Base-by-base conservation (phyloP, 2,113 vertebrate genomes). In the Pterophyllum scalare region DNA sequence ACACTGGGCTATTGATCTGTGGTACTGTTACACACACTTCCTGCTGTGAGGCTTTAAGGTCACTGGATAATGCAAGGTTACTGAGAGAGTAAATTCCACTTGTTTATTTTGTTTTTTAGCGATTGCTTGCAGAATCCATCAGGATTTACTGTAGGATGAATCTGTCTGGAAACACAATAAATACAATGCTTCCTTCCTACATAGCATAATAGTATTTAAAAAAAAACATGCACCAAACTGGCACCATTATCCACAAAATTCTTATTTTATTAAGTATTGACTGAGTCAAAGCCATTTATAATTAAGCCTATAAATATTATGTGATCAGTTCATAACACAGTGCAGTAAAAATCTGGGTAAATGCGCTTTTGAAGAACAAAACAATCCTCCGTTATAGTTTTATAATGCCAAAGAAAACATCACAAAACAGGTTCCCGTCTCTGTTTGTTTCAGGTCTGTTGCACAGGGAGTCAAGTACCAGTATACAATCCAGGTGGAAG, bases 401-500 rank as follows among this genome's bases (percentile, higher is more conserved):
- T 52, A 83, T 24, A 59, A 46, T 20, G 82, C 58, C 80, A 67
- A 59, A 49, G 20, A 46, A 15, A 72, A 28, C 7, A 56, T 75
- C 52, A 61, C 22, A 1, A 80, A 82, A 58, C 54, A 5, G 38
- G 75, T 61, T 88, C 58, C 57, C 6, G 8, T 75, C 13, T 78
- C 6, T 38, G 70, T 61, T 79, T 40, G 20, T 65, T 82, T 15
- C 95, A 99, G 98, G 92, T 96, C 96, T 70, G 96, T 99, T 17
- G 88, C 1, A 0, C 89, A 88, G 13, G 97, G 97, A 52, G 93
- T 96, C 77, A 52, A 89, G 78, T 99, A 99, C 89, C 91, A 40
- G 17, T 99, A 99, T 90, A 96, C 95, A 58, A 94, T 99, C 62
- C 97, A 97, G 89, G 97, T 96, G 17, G 87, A 96, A 59, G 95